A percentile compares a stretch with the other conserved stretches of the same genome.
These are phyloP conservation scores for Psephotus haematonotus DNA, from an alignment of 2,113 vertebrate genomes.

Conservation along the genomic window DNA sequence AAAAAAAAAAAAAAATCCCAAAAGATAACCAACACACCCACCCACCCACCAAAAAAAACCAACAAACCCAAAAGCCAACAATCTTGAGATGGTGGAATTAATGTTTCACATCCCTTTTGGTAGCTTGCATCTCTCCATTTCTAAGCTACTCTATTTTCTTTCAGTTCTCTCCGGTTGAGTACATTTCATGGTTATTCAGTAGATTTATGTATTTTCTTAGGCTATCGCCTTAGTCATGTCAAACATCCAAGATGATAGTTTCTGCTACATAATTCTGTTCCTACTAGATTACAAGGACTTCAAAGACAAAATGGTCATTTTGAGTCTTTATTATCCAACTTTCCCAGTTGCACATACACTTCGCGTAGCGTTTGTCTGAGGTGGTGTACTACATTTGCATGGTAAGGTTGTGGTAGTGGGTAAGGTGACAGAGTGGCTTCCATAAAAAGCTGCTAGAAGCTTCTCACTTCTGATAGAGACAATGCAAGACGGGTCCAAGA, in stretches of 20 bases:
- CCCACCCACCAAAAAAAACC: too few species aligned
- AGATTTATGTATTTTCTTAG: constrained; percentile 3
- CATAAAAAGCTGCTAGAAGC: not conserved
- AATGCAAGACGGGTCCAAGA: not conserved
- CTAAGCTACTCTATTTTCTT: constrained; percentile 28
- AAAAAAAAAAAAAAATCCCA: too few species aligned
- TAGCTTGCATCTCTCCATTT: not conserved
- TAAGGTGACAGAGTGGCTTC: not conserved
- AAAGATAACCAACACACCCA: too few species aligned
- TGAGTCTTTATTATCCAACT: not conserved
- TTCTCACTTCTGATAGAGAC: not conserved
- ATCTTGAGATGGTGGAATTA: constrained; percentile 10
- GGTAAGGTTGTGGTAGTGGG: not conserved
- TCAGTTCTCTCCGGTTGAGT: not conserved
- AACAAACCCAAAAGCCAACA: not conserved
- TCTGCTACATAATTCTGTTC: constrained; percentile 27
- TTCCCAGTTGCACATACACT: not conserved
- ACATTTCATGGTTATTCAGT: constrained; percentile 1
- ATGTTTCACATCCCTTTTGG: constrained; percentile 25
- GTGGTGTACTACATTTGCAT: not conserved
- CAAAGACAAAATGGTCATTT: not conserved
- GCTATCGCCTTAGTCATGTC: constrained; percentile 5
- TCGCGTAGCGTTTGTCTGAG: not conserved
- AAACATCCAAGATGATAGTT: not conserved
- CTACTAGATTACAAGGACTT: not conserved